These are phyloP conservation scores for Rhopalosiphum nymphaeae DNA, from an alignment of 2,888 invertebrate species.

Conservation along the genomic window DNA sequence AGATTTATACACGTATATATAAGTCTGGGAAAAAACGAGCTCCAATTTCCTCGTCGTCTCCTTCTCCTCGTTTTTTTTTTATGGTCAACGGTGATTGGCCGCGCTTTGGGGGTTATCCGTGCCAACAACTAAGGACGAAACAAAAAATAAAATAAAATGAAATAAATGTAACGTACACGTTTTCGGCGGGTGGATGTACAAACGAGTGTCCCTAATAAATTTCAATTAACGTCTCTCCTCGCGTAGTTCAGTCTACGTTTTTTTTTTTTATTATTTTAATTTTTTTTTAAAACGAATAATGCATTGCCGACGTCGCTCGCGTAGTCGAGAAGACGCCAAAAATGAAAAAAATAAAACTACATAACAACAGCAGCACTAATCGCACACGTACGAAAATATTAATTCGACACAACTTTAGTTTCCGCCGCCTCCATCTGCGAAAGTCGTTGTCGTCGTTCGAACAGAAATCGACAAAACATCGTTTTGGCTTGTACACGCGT, in stretches of 20 bases:
- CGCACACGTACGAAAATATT: slow-evolving; percentile 28
- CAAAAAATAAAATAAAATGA: slow-evolving; percentile 43
- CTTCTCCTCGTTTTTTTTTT: slow-evolving; percentile 31
- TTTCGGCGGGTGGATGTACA: slow-evolving; percentile 51
- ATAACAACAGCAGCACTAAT: neutral
- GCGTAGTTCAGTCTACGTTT: slow-evolving; percentile 12
- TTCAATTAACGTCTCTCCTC: slow-evolving; percentile 60
- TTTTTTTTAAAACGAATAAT: slow-evolving; percentile 56
- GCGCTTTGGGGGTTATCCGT: slow-evolving; percentile 61
- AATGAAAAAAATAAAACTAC: slow-evolving; percentile 16
- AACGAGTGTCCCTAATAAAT: slow-evolving; percentile 60
- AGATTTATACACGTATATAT: slow-evolving; percentile 39
- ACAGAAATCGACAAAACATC: slow-evolving; percentile 40
- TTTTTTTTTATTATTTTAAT: slow-evolving; percentile 26
- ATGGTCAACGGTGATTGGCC: slow-evolving; percentile 64
- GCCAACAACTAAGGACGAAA: slow-evolving; percentile 63
- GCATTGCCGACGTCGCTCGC: slow-evolving; percentile 37
- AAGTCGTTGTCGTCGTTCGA: neutral
- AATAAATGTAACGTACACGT: slow-evolving; percentile 63
- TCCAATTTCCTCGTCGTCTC: slow-evolving; percentile 52
- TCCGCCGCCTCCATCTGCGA: neutral
- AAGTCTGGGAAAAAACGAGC: slow-evolving; percentile 58
- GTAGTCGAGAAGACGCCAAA: slow-evolving; percentile 60
- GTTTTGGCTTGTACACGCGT: slow-evolving; percentile 10
- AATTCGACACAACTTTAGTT: slow-evolving; percentile 3